Evolutionary conservation across 35 echinoderm and acorn worm genomes (phyloP), one percentile per base, ranked within the genome.

Genomic region (Apostichopus californicus): DNA sequence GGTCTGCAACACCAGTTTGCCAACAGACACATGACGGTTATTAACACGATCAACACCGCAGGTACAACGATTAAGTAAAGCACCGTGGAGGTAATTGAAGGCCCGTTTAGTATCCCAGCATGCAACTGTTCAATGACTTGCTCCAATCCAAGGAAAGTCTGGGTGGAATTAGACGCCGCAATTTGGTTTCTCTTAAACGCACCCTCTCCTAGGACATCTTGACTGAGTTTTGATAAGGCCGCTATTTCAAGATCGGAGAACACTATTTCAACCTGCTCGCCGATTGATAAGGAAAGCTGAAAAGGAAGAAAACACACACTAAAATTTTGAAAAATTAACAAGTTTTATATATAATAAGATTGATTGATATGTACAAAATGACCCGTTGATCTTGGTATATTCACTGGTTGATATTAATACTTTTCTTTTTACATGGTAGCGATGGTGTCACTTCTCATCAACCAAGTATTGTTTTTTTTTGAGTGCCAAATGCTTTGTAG

Each of bases 231-330:
- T 57, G 75, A 68, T 63, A 96, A 79, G 59, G 77, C 75, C 70
- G 92, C 92, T 46, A 93, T n/a, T 91, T 96, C 95, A 46, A 96
- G 87, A 72, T 96, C 95, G 0, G 95, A 96, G 26, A 96, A 83
- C 20, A 96, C 95, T 54, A 54, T 77, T 73, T 93, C 81, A 56
- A 87, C 60, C 73, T 89, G 75, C 57, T 83, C 73, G 20, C 92
- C 95, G 72, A 96, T 78, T 64, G 95, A 93, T 57, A 96, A 89
- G 87, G 89, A 93, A 55, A 96, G 65, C 95, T 96, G 95, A 8
- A 68, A 34, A 71, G 54, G 70, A 89, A 81, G 1, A 79, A 90
- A 95, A 84, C 34, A 46, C 34, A 46, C 34, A 46, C 34, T 46
- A 2, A 46, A 46, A 46, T 46, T 46, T 46, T 3, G 34, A 46